Evolutionary conservation across 2,797 vertebrate genomes (phyloP).

Genomic region (Hirundo rustica): DNA sequence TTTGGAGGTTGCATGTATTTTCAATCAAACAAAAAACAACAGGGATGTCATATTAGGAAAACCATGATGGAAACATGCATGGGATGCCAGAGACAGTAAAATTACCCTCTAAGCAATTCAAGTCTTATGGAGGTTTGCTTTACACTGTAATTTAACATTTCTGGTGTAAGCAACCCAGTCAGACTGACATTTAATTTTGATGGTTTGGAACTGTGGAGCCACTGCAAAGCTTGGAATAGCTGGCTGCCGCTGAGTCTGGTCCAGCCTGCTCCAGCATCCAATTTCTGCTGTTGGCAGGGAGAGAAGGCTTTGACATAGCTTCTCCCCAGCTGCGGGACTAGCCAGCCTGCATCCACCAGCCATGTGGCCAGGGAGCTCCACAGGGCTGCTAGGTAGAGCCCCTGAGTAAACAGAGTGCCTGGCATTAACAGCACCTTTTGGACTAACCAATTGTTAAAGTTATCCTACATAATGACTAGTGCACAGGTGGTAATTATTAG

Average conservation of each 20-base stretch:
- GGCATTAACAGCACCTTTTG: background rate
- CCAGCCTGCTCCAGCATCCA: background rate
- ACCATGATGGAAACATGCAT: background rate
- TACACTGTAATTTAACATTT: constrained; percentile 55
- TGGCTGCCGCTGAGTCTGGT: constrained; percentile 46
- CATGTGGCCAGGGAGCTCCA: background rate
- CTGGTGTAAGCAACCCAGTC: constrained; percentile 5
- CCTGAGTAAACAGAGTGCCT: background rate
- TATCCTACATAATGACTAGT: background rate
- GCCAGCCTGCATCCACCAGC: fast-evolving
- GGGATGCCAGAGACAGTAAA: background rate
- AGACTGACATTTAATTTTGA: background rate
- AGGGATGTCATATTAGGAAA: background rate
- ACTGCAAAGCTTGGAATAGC: background rate
- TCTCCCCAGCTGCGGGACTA: background rate
- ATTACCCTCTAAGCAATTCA: constrained; percentile 10
- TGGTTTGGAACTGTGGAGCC: background rate
- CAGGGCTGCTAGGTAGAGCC: background rate
- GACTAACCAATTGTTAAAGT: background rate
- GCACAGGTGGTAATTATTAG: constrained; percentile 14
- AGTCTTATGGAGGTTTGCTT: constrained; percentile 4
- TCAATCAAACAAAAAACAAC: background rate
- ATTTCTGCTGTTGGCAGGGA: background rate
- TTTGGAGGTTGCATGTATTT: background rate
- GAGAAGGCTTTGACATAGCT: background rate